phyloP scores from a whole-genome alignment of 1,140 invertebrate genomes.

The roundworm (Caenorhabditis elegans) region WBcel235 BX284606.5:1613001-1613500 shows the following conservation, averaged over 20 bases:
- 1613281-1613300: background rate
- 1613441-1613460: no score
- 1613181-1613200: slow-evolving; percentile 5
- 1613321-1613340: no score
- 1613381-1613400: no score
- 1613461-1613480: no score
- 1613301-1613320: no score
- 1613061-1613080: background rate
- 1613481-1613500: no score
- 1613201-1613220: slow-evolving; percentile 3
- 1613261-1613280: background rate
- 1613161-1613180: background rate
- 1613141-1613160: background rate
- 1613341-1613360: no score
- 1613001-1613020: no score
- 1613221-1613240: background rate
- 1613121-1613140: background rate
- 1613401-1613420: no score
- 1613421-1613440: no score
- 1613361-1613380: no score
- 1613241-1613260: slow-evolving; percentile 9
- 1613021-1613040: background rate
- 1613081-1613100: background rate
- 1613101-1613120: background rate
- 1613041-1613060: slow-evolving; percentile 3